These are phyloP conservation scores for Hoplias malabaricus DNA, from an alignment of 2,113 vertebrate genomes.

Conservation along the genomic window DNA sequence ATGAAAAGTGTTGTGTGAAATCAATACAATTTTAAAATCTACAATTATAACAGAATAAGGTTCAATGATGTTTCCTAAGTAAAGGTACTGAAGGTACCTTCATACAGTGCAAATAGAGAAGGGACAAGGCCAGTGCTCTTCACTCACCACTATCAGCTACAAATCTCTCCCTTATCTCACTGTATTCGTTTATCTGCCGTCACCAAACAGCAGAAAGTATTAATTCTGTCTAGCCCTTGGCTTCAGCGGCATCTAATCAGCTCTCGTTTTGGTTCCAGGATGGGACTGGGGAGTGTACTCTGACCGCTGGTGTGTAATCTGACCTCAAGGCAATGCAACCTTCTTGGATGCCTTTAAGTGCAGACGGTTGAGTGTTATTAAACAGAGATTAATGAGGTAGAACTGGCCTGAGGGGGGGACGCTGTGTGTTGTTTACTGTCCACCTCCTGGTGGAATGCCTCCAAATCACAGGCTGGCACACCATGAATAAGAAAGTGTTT, in stretches of 20 bases:
- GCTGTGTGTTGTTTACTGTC: conserved; percentile 35
- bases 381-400: conserved; percentile 28
- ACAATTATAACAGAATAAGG: too few relatives aligned
- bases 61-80: too few relatives aligned
- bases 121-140: neutral
- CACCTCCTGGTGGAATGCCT: conserved; percentile 9
- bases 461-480: conserved; percentile 11
- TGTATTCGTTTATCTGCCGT: conserved; percentile 42
- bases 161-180: conserved; percentile 62
- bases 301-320: conserved; percentile 25
- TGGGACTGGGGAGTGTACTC: neutral
- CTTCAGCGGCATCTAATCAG: neutral
- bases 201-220: conserved; percentile 23
- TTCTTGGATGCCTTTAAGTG: conserved; percentile 35
- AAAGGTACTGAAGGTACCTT: too few relatives aligned
- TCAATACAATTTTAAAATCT: too few relatives aligned
- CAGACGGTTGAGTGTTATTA: conserved; percentile 20
- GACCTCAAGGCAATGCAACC: conserved; percentile 17
- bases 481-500: neutral
- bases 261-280: conserved; percentile 14
- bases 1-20: too few relatives aligned
- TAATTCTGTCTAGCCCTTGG: conserved; percentile 46
- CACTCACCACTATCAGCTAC: neutral
- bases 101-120: conserved; percentile 15
- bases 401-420: neutral